These are phyloP conservation scores for Pachypanchax playfairii DNA, from an alignment of 2,113 vertebrate genomes.

Conservation along the genomic window DNA sequence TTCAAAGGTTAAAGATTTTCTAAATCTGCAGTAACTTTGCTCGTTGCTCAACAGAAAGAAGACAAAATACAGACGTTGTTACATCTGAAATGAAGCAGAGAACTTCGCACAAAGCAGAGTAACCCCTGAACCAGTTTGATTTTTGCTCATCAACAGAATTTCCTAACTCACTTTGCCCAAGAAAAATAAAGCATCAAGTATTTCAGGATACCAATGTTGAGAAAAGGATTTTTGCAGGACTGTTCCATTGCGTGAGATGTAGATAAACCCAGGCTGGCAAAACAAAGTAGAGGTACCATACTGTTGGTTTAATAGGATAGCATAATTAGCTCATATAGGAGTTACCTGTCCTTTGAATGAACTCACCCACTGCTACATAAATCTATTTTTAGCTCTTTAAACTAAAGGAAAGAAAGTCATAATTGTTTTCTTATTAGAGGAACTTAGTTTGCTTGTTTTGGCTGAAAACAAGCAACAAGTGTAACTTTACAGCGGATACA, in stretches of 20 bases:
- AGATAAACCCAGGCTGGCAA: slow-evolving; percentile 55
- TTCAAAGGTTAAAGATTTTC: slow-evolving; percentile 63
- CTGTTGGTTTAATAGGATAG: no score
- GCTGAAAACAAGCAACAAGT: slow-evolving; percentile 12
- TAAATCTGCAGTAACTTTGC: slow-evolving; percentile 56
- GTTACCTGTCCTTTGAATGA: slow-evolving; percentile 18
- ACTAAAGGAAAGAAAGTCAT: slow-evolving; percentile 9
- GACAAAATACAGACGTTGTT: slow-evolving; percentile 65
- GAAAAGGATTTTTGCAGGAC: slow-evolving; percentile 55
- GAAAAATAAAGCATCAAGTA: slow-evolving; percentile 71
- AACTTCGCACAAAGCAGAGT: slow-evolving; percentile 53
- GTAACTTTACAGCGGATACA: slow-evolving; percentile 15
- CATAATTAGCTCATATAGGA: no score
- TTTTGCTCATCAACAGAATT: slow-evolving; percentile 68
- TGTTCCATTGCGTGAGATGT: slow-evolving; percentile 50
- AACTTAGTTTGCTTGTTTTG: slow-evolving; percentile 21
- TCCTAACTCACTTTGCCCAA: slow-evolving; percentile 67
- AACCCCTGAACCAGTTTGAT: slow-evolving; percentile 29
- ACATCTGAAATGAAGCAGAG: slow-evolving; percentile 51
- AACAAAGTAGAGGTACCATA: slow-evolving; percentile 41
- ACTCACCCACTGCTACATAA: slow-evolving; percentile 12
- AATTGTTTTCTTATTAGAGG: slow-evolving; percentile 23
- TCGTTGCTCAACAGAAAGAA: slow-evolving; percentile 40
- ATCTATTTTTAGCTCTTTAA: slow-evolving; percentile 17
- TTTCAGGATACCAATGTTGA: slow-evolving; percentile 59